These are phyloP conservation scores for Prenolepis imparis DNA, from an alignment of 2,888 invertebrate species.

Conservation along the genomic window DNA sequence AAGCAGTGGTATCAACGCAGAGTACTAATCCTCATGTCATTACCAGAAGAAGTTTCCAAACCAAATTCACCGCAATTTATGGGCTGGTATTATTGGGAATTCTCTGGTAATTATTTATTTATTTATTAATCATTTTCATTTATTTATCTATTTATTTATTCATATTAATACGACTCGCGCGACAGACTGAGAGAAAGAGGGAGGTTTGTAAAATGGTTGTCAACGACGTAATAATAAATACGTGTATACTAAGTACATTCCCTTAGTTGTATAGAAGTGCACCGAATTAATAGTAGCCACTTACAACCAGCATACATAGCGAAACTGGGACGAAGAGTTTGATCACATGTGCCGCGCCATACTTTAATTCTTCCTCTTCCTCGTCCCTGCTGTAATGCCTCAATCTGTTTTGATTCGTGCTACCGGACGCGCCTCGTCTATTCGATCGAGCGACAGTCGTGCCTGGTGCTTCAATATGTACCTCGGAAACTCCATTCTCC, in stretches of 20 bases:
- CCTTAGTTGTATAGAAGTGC: constrained; percentile 95
- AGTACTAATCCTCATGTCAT: too few relatives aligned
- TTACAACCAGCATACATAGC: constrained; percentile 98
- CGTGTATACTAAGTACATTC: constrained; percentile 96
- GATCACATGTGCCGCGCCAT: constrained; percentile 99
- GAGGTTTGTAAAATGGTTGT: constrained; percentile 30
- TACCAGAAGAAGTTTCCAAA: too few relatives aligned
- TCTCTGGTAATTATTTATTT: too few relatives aligned
- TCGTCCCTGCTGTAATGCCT: constrained; percentile 85
- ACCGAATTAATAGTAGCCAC: constrained; percentile 98
- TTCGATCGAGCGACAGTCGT: constrained; percentile 67
- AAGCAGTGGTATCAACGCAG: too few relatives aligned
- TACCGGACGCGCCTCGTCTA: constrained; percentile 70
- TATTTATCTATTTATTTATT: too few relatives aligned
- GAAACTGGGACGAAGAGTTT: constrained; percentile 99
- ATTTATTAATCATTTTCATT: too few relatives aligned
- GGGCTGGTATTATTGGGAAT: too few relatives aligned
- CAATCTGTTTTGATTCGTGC: constrained; percentile 65
- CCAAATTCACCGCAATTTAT: too few relatives aligned
- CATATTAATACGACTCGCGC: too few relatives aligned
- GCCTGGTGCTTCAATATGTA: constrained; percentile 84
- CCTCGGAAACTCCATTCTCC: constrained; percentile 84
- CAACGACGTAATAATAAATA: constrained; percentile 2
- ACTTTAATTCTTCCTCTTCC: constrained; percentile 96
- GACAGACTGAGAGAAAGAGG: background rate